Evolutionary conservation across 2,113 vertebrate species (phyloP).

Genomic region (Ovibos moschatus): DNA sequence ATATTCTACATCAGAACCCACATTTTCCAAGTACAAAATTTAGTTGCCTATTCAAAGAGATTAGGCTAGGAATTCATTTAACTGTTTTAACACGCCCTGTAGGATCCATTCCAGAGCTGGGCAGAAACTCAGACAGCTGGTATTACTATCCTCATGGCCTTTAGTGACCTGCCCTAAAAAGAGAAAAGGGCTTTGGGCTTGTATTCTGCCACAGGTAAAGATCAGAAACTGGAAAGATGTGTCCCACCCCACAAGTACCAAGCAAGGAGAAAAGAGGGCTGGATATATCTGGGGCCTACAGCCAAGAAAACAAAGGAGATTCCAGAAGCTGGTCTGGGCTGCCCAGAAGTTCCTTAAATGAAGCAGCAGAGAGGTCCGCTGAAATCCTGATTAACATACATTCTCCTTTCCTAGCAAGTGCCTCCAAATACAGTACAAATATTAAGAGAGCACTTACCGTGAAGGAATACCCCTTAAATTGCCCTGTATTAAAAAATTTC

Average conservation of each 20-base stretch:
- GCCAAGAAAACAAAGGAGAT: not conserved
- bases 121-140: not conserved
- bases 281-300: not conserved
- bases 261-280: not conserved
- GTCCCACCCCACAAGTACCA: not conserved
- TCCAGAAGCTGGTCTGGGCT: not conserved
- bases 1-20: not conserved
- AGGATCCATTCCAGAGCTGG: not conserved
- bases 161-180: not conserved
- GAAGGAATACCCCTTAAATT: not conserved
- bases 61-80: not conserved
- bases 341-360: not conserved
- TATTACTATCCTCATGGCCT: not conserved
- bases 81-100: not conserved
- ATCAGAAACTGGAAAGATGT: not conserved
- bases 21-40: not conserved
- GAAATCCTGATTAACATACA: not conserved
- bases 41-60: not conserved
- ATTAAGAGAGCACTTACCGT: not conserved
- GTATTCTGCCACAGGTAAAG: not conserved
- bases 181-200: not conserved
- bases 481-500: not conserved
- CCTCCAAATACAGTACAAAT: not conserved
- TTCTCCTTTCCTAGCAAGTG: not conserved
- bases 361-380: not conserved